phyloP scores from a whole-genome alignment of 2,113 vertebrate species.

The Narcine bancroftii region DNA sequence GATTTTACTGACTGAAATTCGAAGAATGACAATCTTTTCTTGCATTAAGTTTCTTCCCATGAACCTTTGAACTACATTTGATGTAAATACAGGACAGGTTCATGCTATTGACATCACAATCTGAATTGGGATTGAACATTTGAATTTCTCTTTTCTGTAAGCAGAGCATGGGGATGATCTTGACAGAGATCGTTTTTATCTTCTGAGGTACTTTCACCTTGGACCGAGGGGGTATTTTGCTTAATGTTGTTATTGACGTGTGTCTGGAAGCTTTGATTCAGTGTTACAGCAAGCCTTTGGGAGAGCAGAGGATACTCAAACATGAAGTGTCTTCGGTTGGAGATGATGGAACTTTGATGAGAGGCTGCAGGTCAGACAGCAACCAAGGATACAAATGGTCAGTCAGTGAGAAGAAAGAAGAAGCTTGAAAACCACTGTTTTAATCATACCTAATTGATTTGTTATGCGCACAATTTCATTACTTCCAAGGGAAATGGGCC shows the following conservation, averaged over 20 bases:
- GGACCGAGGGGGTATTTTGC: not conserved
- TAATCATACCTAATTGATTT: no score
- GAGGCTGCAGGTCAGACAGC: no score
- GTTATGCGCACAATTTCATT: no score
- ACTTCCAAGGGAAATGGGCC: no score
- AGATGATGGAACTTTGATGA: not conserved
- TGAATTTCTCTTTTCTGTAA: not conserved
- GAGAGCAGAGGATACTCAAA: not conserved
- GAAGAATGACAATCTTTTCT: not conserved
- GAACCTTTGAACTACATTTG: not conserved
- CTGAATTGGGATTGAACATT: not conserved
- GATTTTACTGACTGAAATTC: not conserved
- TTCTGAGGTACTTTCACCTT: not conserved
- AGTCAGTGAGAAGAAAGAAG: no score
- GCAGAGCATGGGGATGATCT: not conserved
- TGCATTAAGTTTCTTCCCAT: not conserved
- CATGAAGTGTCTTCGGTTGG: not conserved
- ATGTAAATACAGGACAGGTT: no score
- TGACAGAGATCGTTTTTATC: not conserved
- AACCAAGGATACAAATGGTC: no score
- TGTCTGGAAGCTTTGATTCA: not conserved
- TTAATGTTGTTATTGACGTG: not conserved
- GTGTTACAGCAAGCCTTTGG: not conserved
- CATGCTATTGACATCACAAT: not conserved
- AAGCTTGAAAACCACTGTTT: no score